Evolutionary conservation across 1,140 invertebrate species (phyloP), one percentile per base, ranked within the genome.

Genomic region (Drosophila hydei): DNA sequence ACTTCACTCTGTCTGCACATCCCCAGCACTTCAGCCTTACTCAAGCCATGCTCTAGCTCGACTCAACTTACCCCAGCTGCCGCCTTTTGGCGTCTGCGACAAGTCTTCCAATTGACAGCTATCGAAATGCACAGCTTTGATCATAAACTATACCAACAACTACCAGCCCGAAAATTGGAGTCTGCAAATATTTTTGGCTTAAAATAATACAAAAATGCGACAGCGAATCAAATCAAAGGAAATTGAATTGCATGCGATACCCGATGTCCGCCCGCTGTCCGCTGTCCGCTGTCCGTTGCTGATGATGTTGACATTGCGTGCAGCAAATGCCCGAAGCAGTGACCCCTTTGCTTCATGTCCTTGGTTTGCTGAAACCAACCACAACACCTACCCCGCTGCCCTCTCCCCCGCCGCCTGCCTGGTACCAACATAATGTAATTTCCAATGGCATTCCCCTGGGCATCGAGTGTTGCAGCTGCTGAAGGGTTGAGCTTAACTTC

Each of bases 251-350:
- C 83, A 75, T 61, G 50, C 78, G 55, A 64, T 72, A 72, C 21
- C 18, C 42, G 38, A 61, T n/a, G 30, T 33, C 30, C 30, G 30
- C 12, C 27, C 27, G 7, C 2, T 8, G 27, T 30, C 27, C 27
- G 27, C 23, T 45, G 25, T 47, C 30, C 30, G 30, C 4, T 33
- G 30, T 54, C 38, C 16, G 38, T 2, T 52, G 36, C 50, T 68
- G 65, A 84, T 79, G 75, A 88, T 78, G 72, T 81, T 87, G 77
- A 88, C 83, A 87, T 81, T 88, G 83, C 81, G 83, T 81, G 83
- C 83, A 87, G 73, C 75, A 83, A 84, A 78, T 64, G 59, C 65
- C 59, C 36, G 65, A 61, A 73, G 63, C 48, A 42, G 48, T 45
- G 50, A 65, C 55, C 25, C 62, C 18, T 43, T 42, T 16, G 42